Conservation (phyloP, 2,113 vertebrate genomes). For the Hemiprocne comata region DNA sequence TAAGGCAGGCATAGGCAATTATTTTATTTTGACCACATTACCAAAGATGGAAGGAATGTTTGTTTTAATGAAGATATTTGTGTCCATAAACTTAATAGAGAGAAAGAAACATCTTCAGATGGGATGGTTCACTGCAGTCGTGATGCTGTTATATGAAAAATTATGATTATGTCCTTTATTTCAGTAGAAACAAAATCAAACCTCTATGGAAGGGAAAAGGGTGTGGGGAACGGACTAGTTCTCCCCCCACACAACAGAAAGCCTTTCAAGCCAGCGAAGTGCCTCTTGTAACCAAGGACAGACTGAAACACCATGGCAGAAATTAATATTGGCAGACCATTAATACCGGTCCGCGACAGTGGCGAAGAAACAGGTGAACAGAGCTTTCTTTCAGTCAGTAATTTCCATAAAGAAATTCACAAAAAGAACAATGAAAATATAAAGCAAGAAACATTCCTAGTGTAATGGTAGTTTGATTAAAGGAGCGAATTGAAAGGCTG, state of each 20-base stretch:
- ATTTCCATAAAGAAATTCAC: not conserved
- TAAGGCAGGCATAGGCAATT: not conserved
- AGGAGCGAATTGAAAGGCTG: slow-evolving; percentile 16
- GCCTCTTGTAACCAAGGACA: too few relatives aligned
- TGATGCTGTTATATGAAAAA: not conserved
- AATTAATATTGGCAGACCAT: too few relatives aligned
- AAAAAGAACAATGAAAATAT: not conserved
- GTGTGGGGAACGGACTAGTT: too few relatives aligned
- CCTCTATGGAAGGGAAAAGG: not conserved
- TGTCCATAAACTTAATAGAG: not conserved
- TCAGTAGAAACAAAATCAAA: not conserved
- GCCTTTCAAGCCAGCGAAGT: too few relatives aligned
- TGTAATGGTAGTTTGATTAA: slow-evolving; percentile 22
- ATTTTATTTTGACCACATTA: not conserved
- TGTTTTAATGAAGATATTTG: not conserved
- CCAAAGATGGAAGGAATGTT: not conserved
- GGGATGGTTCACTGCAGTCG: not conserved
- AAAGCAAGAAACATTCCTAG: not conserved
- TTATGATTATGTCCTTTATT: not conserved
- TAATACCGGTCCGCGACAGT: too few relatives aligned
- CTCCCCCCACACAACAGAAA: too few relatives aligned
- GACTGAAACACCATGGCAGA: too few relatives aligned
- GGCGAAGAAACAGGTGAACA: too few relatives aligned
- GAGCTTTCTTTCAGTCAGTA: not conserved
- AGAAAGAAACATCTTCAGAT: not conserved